Evolutionary conservation across 2,888 invertebrate species (phyloP), one percentile per base, ranked within the genome.

Genomic region (Enchytraeus crypticus): DNA sequence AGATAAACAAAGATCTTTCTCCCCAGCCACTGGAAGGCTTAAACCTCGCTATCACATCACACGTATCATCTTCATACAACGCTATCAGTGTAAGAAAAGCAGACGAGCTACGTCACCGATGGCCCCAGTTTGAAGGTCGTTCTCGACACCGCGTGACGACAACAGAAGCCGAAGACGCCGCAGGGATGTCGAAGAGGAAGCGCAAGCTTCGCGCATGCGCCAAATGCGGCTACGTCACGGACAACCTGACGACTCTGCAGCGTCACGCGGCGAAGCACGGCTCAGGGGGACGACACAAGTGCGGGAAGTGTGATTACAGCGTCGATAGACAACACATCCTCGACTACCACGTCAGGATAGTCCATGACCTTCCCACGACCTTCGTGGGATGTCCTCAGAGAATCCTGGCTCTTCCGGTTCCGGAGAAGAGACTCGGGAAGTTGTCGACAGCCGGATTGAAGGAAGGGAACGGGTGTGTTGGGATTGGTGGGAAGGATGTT

Each of bases 231-330:
- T 73, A 70, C 60, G 66, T 71, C 46, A 71, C 70, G 54, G 65
- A 60, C 43, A 73, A 72, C 64, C 69, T 71, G 4, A 68, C 72
- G 4, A 69, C 71, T 53, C 68, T 71, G 18, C 60, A 66, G 4
- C 71, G 71, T 60, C 73, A 73, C 62, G 66, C 64, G 14, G 65
- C 66, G 47, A 71, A 73, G 55, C 67, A 67, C 27, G 67, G 65
- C 21, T 30, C 59, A 18, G 38, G 33, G 30, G 61, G 58, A 54
- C 63, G 53, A 46, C 64, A 62, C 57, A 53, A 47, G 46, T 67
- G 67, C 46, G 66, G 70, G 51, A 71, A 70, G 63, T 76, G 76
- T 66, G 74, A 76, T 63, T 77, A 75, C 69, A 75, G 75, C 58
- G 72, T 74, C 29, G 72, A 75, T 55, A 65, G 73, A 30, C 68